Evolutionary conservation across 1,140 invertebrate genomes (phyloP), one percentile per base, ranked within the genome.

Genomic region (Rhopalosiphum padi): DNA sequence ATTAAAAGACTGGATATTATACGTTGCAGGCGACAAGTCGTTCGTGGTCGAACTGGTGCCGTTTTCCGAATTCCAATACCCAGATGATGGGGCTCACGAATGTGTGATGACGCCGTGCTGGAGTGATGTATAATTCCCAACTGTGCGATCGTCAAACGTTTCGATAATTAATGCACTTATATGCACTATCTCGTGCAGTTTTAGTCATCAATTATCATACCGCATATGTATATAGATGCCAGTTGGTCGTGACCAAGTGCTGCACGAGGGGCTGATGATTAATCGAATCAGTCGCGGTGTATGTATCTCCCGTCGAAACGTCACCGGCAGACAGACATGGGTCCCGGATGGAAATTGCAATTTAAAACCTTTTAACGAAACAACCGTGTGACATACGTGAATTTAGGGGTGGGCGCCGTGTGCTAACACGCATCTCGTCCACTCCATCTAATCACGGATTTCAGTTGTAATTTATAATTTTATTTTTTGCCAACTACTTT

Each of bases 101-200:
- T 30, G 55, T 60, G 55, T 60, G 55, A 8, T 60, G 55, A 60
- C 55, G 30, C 3, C 1, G 11, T 60, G 1, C 55, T 30, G 25
- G 25, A 60, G 55, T 60, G 9, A 30, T 30, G 55, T 30, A 60
- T 25, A 30, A 30, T 30, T 60, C 55, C 55, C 55, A 2, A 11
- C 25, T 30, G 55, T 60, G 25, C 25, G 25, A 60, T 60, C 55
- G 25, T 30, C 55, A 60, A 60, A 60, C 15, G 30, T 68, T 68
- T 68, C 30, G 60, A 68, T n/a, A n/a, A 68, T 68, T 68, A 68
- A 68, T 68, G 60, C 60, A 68, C 60, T 68, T 68, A n/a, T n/a
- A 68, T 68, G 60, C 60, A 68, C 60, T 68, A 30, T n/a, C 11
- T 68, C 60, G 4, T 4, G 30, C 60, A n/a, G 30, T 68, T 68